Percentiles rank a stretch among this genome's conserved stretches.
Evolutionary conservation across 2,797 vertebrate species (phyloP).

Genomic region (Pangasius sanitwongsei): DNA sequence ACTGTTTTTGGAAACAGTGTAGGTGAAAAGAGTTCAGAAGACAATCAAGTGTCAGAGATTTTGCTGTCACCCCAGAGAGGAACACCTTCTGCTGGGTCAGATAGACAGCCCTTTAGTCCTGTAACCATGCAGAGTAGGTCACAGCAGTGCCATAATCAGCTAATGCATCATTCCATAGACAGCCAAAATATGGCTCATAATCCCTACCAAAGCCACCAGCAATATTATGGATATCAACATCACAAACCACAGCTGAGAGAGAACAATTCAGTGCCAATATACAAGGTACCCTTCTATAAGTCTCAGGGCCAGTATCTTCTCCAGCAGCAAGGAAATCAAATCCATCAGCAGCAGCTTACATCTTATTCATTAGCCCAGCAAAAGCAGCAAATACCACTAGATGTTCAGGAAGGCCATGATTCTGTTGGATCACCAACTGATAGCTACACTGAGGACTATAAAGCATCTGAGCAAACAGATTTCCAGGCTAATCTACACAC

Average conservation of each 20-base stretch:
- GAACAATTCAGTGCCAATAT: conserved; percentile 33
- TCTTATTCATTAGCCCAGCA: conserved; percentile 39
- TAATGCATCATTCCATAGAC: conserved; percentile 45
- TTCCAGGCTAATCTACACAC: conserved; percentile 34
- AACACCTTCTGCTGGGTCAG: conserved; percentile 70
- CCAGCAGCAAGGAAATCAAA: conserved; percentile 41
- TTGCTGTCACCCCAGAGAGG: conserved; percentile 65
- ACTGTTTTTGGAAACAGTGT: conserved; percentile 68
- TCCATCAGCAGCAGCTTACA: conserved; percentile 35
- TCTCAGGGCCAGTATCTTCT: conserved; percentile 50
- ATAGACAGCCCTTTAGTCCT: conserved; percentile 72
- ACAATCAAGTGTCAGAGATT: conserved; percentile 38
- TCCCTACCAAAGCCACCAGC: conserved; percentile 57
- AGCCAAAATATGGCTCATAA: conserved; percentile 49
- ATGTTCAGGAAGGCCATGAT: conserved; percentile 41
- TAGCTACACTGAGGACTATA: conserved; percentile 47
- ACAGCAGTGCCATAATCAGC: conserved; percentile 70
- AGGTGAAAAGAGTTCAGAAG: conserved; percentile 38
- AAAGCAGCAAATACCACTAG: conserved; percentile 46
- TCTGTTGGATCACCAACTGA: conserved; percentile 45
- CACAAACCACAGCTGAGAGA: conserved; percentile 67
- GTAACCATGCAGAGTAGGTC: conserved; percentile 70
- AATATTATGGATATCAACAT: conserved; percentile 61
- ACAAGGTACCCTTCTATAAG: conserved; percentile 41
- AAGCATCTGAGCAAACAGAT: conserved; percentile 43